Conservation (phyloP, 2,113 vertebrate genomes). For the Cephalopterus ornatus region DNA sequence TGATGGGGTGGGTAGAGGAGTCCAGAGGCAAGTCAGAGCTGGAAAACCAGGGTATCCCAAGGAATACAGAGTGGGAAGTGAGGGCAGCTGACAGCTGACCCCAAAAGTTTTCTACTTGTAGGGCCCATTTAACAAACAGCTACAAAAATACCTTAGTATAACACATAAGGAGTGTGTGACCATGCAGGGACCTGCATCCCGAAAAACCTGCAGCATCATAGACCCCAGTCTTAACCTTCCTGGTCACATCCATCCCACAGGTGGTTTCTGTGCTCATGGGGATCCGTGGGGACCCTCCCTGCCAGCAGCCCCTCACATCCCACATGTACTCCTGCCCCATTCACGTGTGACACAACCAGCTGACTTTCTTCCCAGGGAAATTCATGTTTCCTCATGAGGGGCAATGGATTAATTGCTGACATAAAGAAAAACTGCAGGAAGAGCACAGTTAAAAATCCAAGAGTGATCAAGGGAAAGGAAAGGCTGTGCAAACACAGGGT, state of each 20-base stretch:
- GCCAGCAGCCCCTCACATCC: not conserved
- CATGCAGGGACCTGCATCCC: not conserved
- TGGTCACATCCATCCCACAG: not conserved
- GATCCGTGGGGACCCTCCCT: not conserved
- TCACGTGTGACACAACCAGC: fast-evolving
- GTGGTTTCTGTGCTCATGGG: fast-evolving
- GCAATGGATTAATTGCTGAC: not conserved
- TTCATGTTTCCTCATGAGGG: not conserved
- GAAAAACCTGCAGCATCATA: not conserved
- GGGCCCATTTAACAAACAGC: not conserved
- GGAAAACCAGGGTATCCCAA: not conserved
- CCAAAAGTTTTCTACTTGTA: not conserved
- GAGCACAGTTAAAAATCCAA: not conserved
- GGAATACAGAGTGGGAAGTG: not conserved
- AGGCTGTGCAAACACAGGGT: not conserved
- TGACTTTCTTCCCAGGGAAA: not conserved
- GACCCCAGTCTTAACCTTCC: no score
- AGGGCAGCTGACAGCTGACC: not conserved
- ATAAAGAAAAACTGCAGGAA: slow-evolving; percentile 8
- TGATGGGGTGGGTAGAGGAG: fast-evolving
- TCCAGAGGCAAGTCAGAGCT: not conserved
- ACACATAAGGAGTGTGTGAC: not conserved
- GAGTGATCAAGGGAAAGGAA: slow-evolving; percentile 15
- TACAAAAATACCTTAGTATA: no score
- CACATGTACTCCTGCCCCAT: fast-evolving